A percentile compares a stretch with the other conserved stretches of the same genome.
Conservation (phyloP, 2,888 invertebrate species). For the Camponotus fellah region DNA sequence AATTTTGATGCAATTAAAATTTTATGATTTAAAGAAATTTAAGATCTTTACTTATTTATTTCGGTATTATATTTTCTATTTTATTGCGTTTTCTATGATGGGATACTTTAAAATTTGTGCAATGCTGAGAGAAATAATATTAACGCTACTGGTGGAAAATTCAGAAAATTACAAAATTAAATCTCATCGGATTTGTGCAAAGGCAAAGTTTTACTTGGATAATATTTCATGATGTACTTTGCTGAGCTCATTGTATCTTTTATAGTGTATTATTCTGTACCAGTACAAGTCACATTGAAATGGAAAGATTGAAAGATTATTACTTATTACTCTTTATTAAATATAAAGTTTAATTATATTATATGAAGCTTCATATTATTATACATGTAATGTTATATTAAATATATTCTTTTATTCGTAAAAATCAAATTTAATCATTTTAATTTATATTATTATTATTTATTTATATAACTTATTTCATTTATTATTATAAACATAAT, state of each 20-base stretch:
- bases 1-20: neutral
- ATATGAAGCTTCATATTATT: no score
- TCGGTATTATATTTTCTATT: neutral
- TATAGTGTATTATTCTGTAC: neutral
- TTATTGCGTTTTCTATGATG: neutral
- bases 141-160: neutral
- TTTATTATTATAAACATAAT: neutral
- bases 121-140: neutral
- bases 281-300: neutral
- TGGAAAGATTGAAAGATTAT: neutral
- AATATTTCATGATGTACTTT: neutral
- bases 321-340: neutral
- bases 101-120: neutral
- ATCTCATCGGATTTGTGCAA: constrained; percentile 22
- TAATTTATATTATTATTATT: neutral
- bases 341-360: neutral
- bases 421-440: constrained; percentile 12
- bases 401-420: neutral
- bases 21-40: neutral
- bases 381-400: neutral
- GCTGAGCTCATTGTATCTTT: neutral
- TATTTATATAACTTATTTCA: constrained; percentile 1
- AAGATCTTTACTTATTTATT: neutral
- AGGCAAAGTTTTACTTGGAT: constrained; percentile 26
- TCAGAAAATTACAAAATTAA: constrained; percentile 28